phyloP scores from a whole-genome alignment of 1,140 invertebrate species.

The Pectinophora gossypiella region DNA sequence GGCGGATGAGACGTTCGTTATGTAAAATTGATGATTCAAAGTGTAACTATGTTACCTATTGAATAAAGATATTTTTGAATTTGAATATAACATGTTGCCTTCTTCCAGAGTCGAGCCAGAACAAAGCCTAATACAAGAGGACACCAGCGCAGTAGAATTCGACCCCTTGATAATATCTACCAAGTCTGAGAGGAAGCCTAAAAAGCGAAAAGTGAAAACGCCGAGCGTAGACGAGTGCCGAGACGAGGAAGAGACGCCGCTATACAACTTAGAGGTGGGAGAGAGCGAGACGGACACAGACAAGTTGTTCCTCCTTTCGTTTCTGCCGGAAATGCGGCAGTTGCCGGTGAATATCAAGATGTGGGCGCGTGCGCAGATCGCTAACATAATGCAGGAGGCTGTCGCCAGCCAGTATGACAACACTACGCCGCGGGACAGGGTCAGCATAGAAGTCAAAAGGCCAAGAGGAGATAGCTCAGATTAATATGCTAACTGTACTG shows the following conservation, averaged over 20 bases:
- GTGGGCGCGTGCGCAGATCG: conserved; percentile 62
- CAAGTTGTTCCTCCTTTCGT: conserved; percentile 53
- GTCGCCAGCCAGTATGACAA: conserved; percentile 48
- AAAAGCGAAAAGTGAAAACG: neutral
- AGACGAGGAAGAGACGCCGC: conserved; percentile 45
- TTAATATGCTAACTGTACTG: too few relatives aligned
- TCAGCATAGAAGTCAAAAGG: neutral
- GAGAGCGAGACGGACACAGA: conserved; percentile 42
- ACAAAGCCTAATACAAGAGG: too few relatives aligned
- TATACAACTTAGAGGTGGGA: conserved; percentile 30
- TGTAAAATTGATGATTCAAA: too few relatives aligned
- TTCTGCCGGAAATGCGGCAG: conserved; percentile 57
- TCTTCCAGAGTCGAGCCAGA: too few relatives aligned
- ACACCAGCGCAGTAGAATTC: too few relatives aligned
- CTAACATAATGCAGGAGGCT: conserved; percentile 60
- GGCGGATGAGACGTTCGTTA: too few relatives aligned
- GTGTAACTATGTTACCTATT: too few relatives aligned
- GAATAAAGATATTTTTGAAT: too few relatives aligned
- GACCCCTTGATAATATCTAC: too few relatives aligned
- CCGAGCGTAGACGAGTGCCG: neutral
- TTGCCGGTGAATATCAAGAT: conserved; percentile 58
- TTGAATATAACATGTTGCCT: too few relatives aligned
- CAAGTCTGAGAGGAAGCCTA: neutral
- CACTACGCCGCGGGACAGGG: conserved; percentile 3
- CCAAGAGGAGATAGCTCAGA: neutral